Percentiles rank a stretch among this genome's conserved stretches.
Evolutionary conservation across 1,140 invertebrate genomes (phyloP).

Genomic region (Drosophila simulans): DNA sequence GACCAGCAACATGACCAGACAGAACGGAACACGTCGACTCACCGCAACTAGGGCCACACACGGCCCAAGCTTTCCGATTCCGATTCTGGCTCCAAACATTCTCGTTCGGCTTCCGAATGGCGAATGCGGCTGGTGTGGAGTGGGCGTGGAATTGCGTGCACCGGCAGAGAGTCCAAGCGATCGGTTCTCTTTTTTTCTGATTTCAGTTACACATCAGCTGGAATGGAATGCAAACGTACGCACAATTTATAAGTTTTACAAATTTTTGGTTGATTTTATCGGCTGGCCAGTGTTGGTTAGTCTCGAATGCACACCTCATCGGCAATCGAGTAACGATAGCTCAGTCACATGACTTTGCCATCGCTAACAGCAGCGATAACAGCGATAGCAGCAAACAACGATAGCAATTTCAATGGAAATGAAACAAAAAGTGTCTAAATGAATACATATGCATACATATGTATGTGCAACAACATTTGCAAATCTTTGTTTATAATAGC

Average conservation of each 20-base stretch:
- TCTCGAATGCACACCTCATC: neutral
- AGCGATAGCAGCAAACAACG: neutral
- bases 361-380: neutral
- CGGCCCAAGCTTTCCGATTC: slow-evolving; percentile 56
- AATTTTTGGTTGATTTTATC: slow-evolving; percentile 46
- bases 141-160: slow-evolving; percentile 36
- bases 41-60: slow-evolving; percentile 69
- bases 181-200: slow-evolving; percentile 9
- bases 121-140: slow-evolving; percentile 11
- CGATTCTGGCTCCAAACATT: slow-evolving; percentile 62
- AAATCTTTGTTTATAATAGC: slow-evolving; percentile 78
- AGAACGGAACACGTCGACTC: slow-evolving; percentile 71
- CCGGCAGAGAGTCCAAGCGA: slow-evolving; percentile 43
- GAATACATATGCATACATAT: slow-evolving; percentile 55
- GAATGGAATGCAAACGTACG: slow-evolving; percentile 62
- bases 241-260: slow-evolving; percentile 30
- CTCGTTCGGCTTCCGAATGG: slow-evolving; percentile 2
- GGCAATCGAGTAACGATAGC: neutral
- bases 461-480: slow-evolving; percentile 76
- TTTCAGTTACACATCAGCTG: slow-evolving; percentile 65
- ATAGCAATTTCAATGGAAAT: slow-evolving; percentile 25
- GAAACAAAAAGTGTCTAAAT: slow-evolving; percentile 46
- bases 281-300: slow-evolving; percentile 26
- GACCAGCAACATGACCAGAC: neutral
- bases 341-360: neutral